Conservation (phyloP, 2,113 vertebrate genomes). For the Tachysurus fulvidraco region DNA sequence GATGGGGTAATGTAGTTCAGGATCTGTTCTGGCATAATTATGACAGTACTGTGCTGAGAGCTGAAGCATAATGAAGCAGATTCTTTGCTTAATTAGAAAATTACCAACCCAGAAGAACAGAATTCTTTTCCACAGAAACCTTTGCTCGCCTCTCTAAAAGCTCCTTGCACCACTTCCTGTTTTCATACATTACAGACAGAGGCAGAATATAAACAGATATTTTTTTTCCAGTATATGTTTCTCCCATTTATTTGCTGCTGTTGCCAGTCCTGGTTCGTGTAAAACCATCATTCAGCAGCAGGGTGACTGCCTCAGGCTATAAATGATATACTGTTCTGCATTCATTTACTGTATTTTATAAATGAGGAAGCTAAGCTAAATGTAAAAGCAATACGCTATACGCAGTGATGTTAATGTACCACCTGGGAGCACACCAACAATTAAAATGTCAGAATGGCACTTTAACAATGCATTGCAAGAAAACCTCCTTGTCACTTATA, state of each 20-base stretch:
- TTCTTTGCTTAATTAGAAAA: background rate
- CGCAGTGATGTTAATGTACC: constrained; percentile 53
- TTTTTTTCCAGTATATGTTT: background rate
- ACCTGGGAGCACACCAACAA: constrained; percentile 61
- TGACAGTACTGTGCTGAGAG: background rate
- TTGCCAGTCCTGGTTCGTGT: background rate
- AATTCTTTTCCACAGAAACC: background rate
- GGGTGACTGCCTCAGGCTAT: background rate
- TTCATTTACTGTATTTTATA: background rate
- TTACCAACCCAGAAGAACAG: background rate
- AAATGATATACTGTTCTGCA: background rate
- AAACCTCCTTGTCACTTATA: constrained; percentile 3
- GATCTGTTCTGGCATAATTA: too few relatives aligned
- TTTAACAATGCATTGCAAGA: background rate
- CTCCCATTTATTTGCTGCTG: background rate
- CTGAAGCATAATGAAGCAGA: too few relatives aligned
- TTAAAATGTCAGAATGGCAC: constrained; percentile 5
- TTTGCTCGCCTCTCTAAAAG: background rate
- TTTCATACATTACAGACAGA: background rate
- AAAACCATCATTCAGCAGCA: background rate
- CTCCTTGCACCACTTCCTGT: background rate
- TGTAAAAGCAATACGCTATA: background rate
- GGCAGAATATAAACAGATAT: background rate
- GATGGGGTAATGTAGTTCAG: too few relatives aligned
- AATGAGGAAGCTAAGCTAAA: background rate